A percentile compares a stretch with the other conserved stretches of the same genome.
Conservation (phyloP, 2,113 vertebrate species). For the Prunella fulvescens region DNA sequence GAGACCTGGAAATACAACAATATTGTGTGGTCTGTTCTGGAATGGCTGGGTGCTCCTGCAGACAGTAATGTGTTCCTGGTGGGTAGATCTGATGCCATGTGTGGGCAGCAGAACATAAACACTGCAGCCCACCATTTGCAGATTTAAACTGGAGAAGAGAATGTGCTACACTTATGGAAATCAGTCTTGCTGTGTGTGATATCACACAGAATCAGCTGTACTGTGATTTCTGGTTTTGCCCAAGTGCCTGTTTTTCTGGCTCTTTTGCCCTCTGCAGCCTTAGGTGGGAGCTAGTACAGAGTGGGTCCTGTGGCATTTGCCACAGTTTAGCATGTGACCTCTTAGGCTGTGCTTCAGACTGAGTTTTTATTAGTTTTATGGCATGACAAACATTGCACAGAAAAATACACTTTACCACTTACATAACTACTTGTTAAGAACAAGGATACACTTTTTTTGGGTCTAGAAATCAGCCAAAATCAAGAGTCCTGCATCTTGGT, state of each 20-base stretch:
- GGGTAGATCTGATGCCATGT: not conserved
- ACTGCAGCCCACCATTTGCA: not conserved
- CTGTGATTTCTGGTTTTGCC: not conserved
- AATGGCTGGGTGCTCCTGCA: not conserved
- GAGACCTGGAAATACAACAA: not conserved
- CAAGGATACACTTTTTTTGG: fast-evolving
- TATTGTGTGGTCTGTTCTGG: not conserved
- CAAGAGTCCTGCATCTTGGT: not conserved
- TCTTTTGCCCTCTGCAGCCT: not conserved
- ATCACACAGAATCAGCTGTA: not conserved
- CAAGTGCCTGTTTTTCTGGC: not conserved
- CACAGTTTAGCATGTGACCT: not conserved
- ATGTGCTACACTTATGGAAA: not conserved
- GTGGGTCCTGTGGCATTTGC: not conserved
- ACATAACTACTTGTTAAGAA: not conserved
- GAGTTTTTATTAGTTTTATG: not conserved
- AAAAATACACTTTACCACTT: not conserved
- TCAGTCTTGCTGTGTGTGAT: not conserved
- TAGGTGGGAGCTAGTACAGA: not conserved
- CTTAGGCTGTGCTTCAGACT: not conserved
- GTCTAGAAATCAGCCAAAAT: not conserved
- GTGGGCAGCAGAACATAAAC: constrained; percentile 28
- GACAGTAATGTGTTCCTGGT: not conserved
- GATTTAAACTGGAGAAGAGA: not conserved
- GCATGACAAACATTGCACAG: not conserved